A percentile compares a stretch with the other conserved stretches of the same genome.
phyloP scores from a whole-genome alignment of 2,888 invertebrate genomes.

The Pheosia tremula region DNA sequence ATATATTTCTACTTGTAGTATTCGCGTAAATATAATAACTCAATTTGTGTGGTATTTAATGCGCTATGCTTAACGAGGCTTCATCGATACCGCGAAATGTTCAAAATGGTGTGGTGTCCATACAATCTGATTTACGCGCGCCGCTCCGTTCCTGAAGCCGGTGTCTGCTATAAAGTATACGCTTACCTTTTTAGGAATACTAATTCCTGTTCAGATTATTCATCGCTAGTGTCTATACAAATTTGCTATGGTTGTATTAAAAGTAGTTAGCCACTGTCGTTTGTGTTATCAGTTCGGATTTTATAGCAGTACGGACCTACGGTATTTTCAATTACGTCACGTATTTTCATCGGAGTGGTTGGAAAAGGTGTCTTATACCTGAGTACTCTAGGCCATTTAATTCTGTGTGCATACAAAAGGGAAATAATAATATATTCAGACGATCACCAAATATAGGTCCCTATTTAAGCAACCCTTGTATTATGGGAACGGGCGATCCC shows the following conservation, averaged over 20 bases:
- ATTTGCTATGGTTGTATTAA: slow-evolving; percentile 41
- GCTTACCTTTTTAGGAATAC: slow-evolving; percentile 73
- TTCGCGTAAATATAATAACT: background rate
- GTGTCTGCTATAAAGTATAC: slow-evolving; percentile 59
- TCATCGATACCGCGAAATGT: slow-evolving; percentile 56
- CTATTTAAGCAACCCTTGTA: too few species aligned
- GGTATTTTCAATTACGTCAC: too few species aligned
- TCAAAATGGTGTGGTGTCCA: slow-evolving; percentile 71
- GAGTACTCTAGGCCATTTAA: too few species aligned
- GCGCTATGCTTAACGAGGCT: slow-evolving; percentile 30
- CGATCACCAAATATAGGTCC: too few species aligned
- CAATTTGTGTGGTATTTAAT: slow-evolving; percentile 17
- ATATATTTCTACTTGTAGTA: too few species aligned
- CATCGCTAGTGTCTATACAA: slow-evolving; percentile 54
- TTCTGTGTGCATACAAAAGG: too few species aligned
- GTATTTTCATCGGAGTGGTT: too few species aligned
- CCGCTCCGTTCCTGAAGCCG: slow-evolving; percentile 57
- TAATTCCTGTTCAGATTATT: slow-evolving; percentile 67
- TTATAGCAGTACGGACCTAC: too few species aligned
- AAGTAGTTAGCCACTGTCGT: slow-evolving; percentile 26
- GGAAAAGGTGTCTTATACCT: too few species aligned
- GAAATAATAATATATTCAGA: too few species aligned
- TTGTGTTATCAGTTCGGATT: background rate
- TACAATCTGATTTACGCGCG: slow-evolving; percentile 76
- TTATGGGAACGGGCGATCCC: too few species aligned